Conservation (phyloP, 2,113 vertebrate species). For the Gymnobelideus leadbeateri region DNA sequence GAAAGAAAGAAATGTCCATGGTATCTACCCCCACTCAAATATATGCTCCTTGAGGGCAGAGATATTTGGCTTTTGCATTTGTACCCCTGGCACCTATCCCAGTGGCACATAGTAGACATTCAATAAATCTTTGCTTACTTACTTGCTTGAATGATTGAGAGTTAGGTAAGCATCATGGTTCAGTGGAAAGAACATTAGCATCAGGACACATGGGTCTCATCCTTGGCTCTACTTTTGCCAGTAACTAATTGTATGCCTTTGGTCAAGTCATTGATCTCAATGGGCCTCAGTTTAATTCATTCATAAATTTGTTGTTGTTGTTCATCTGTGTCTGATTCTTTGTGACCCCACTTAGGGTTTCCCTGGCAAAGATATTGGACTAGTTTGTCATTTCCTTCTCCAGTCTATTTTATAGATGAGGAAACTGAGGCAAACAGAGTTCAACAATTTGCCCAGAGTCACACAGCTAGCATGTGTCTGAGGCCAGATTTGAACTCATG, state of each 20-base stretch:
- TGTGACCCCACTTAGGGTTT: too few relatives aligned
- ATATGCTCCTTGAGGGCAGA: too few relatives aligned
- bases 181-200: not conserved
- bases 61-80: not conserved
- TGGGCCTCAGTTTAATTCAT: not conserved
- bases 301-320: too few relatives aligned
- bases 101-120: not conserved
- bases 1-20: too few relatives aligned
- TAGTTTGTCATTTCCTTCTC: too few relatives aligned
- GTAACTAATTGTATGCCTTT: not conserved
- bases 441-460: not conserved
- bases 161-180: not conserved
- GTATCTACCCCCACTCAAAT: too few relatives aligned
- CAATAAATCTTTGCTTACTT: not conserved
- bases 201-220: too few relatives aligned
- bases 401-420: too few relatives aligned
- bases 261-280: not conserved
- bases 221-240: not conserved
- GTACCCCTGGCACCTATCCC: too few relatives aligned
- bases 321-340: too few relatives aligned
- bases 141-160: not conserved
- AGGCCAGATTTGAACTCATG: not conserved
- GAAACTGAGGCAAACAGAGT: too few relatives aligned
- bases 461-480: not conserved
- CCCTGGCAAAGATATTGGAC: too few relatives aligned